Conservation (phyloP, 2,888 invertebrate species). For the Drosophila nigritarsus region DNA sequence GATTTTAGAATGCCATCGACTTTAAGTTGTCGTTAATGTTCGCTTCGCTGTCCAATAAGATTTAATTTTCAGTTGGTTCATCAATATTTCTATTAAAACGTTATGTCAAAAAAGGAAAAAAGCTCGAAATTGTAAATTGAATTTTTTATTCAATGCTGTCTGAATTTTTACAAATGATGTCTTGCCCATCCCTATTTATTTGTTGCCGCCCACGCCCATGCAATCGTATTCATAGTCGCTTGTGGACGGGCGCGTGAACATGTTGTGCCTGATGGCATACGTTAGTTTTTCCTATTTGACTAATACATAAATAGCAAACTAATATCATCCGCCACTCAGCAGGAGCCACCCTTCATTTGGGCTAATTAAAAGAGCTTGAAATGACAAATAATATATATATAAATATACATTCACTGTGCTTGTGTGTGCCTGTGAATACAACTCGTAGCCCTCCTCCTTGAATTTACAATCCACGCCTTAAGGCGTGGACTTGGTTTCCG, state of each 20-base stretch:
- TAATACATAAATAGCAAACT: conserved; percentile 25
- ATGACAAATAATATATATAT: not conserved
- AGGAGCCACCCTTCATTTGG: conserved; percentile 38
- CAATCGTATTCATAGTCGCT: conserved; percentile 18
- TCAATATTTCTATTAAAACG: no score
- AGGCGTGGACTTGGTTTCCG: conserved; percentile 9
- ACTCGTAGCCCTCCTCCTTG: conserved; percentile 2
- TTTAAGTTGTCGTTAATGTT: not conserved
- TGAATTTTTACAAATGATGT: not conserved
- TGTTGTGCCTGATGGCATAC: conserved; percentile 3
- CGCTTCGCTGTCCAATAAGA: not conserved
- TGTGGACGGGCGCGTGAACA: conserved; percentile 3
- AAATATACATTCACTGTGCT: not conserved
- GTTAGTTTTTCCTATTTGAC: conserved; percentile 12
- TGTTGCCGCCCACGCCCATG: not conserved
- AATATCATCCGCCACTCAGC: conserved; percentile 24
- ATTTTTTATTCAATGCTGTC: not conserved
- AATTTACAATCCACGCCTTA: not conserved
- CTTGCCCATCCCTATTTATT: not conserved
- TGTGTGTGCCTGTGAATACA: not conserved
- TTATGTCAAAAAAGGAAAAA: no score
- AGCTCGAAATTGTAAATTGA: not conserved
- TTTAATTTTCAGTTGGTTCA: no score
- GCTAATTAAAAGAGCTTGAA: conserved; percentile 58
- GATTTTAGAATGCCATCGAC: not conserved